Percentiles rank a stretch among this genome's conserved stretches.
Conservation (phyloP, 2,797 vertebrate genomes). For the Sebastes matsubarae region DNA sequence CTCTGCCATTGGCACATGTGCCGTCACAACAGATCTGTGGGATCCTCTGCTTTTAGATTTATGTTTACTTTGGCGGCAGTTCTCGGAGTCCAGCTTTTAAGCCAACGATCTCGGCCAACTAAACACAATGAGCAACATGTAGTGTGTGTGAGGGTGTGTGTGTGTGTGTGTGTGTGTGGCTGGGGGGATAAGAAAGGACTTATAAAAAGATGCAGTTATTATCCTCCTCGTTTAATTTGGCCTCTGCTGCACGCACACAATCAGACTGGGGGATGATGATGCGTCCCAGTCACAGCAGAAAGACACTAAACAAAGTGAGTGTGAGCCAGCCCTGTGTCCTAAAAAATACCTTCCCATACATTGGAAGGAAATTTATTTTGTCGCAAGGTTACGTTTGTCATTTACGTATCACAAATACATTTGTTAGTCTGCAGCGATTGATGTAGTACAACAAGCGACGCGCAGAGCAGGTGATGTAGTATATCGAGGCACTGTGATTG, state of each 20-base stretch:
- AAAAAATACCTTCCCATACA: too few relatives aligned
- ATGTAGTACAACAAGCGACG: too few relatives aligned
- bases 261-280: neutral
- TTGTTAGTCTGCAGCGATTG: too few relatives aligned
- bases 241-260: neutral
- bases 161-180: neutral
- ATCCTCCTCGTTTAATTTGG: neutral
- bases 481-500: too few relatives aligned
- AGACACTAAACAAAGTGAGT: neutral
- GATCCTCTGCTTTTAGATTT: neutral
- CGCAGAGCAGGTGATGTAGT: too few relatives aligned
- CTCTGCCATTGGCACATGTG: neutral
- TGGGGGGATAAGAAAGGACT: neutral
- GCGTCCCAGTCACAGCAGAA: neutral
- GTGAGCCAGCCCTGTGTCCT: neutral
- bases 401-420: too few relatives aligned
- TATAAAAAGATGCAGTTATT: neutral
- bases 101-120: neutral
- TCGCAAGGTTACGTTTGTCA: accelerated
- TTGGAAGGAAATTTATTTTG: too few relatives aligned
- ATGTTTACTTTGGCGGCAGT: neutral
- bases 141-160: neutral
- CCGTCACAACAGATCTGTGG: neutral
- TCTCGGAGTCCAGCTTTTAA: neutral
- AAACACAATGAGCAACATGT: neutral